phyloP scores from a whole-genome alignment of 1,140 invertebrate genomes.

The Cyclargus thomasi region DNA sequence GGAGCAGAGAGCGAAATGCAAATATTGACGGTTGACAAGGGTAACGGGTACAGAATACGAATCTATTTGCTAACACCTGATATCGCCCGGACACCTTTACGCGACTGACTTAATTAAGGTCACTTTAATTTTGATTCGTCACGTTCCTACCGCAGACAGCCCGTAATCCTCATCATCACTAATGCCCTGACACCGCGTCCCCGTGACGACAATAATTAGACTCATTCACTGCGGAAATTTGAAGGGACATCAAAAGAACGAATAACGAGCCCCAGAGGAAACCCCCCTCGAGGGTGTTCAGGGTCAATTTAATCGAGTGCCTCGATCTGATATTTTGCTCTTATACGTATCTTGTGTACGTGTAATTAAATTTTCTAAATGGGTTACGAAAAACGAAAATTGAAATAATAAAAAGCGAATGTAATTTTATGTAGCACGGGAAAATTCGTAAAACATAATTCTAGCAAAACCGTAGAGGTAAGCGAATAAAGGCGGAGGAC shows the following conservation, averaged over 20 bases:
- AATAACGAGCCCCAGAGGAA: not conserved
- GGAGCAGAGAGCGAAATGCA: constrained; percentile 1
- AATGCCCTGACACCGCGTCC: not conserved
- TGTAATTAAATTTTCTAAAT: not conserved
- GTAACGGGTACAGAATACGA: constrained; percentile 7
- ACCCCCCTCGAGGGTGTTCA: not conserved
- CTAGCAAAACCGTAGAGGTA: constrained; percentile 7
- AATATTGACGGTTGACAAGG: constrained; percentile 15
- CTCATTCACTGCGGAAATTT: not conserved
- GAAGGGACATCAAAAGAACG: not conserved
- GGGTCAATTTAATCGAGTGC: not conserved
- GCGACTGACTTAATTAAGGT: constrained; percentile 16
- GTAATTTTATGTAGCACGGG: not conserved
- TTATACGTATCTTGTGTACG: not conserved
- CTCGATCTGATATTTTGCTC: not conserved
- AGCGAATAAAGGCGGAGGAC: constrained; percentile 12
- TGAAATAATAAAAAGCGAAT: constrained; percentile 1
- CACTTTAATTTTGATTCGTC: not conserved
- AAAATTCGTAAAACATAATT: not conserved
- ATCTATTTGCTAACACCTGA: constrained; percentile 12
- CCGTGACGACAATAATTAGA: not conserved
- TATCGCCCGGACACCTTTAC: constrained; percentile 13
- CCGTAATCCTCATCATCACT: not conserved
- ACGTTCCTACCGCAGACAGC: not conserved
- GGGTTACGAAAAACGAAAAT: not conserved